Evolutionary conservation across 2,113 vertebrate species (phyloP).

Genomic region (Pedionomus torquatus): DNA sequence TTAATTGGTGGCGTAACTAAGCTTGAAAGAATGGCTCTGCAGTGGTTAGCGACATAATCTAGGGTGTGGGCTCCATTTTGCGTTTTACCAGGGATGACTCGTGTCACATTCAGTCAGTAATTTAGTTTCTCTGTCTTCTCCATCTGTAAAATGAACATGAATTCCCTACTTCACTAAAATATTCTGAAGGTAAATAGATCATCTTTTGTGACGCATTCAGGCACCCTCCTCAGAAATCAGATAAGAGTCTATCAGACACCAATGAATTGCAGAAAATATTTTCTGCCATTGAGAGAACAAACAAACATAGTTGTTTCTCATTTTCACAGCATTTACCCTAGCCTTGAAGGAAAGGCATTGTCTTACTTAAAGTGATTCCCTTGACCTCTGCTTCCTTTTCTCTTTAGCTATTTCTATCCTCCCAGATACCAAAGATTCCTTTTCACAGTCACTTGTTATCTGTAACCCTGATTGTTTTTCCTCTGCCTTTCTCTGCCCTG

Average conservation of each 20-base stretch:
- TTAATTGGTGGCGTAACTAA: not conserved
- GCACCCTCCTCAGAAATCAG: not conserved
- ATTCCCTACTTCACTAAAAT: not conserved
- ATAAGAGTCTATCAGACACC: not conserved
- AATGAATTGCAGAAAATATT: not conserved
- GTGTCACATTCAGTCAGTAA: not conserved
- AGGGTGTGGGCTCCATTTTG: not conserved
- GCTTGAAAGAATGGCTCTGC: not conserved
- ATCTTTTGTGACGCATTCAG: not conserved
- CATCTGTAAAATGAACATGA: not conserved
- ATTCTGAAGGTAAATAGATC: not conserved
- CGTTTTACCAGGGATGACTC: not conserved
- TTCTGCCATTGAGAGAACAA: not conserved
- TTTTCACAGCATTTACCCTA: constrained; percentile 13
- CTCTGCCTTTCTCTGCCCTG: constrained; percentile 53
- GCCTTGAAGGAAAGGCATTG: not conserved
- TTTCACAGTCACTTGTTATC: constrained; percentile 70
- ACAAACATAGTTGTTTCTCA: not conserved
- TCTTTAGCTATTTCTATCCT: constrained; percentile 75
- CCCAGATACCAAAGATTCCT: constrained; percentile 68
- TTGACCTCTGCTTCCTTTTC: constrained; percentile 66
- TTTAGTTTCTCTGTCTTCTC: not conserved
- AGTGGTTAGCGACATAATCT: not conserved
- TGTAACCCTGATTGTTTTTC: constrained; percentile 73
- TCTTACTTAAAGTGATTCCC: not conserved